Percentiles rank a stretch among this genome's conserved stretches.
Evolutionary conservation across 2,797 vertebrate species (phyloP).

Genomic region (Chelon auratus): DNA sequence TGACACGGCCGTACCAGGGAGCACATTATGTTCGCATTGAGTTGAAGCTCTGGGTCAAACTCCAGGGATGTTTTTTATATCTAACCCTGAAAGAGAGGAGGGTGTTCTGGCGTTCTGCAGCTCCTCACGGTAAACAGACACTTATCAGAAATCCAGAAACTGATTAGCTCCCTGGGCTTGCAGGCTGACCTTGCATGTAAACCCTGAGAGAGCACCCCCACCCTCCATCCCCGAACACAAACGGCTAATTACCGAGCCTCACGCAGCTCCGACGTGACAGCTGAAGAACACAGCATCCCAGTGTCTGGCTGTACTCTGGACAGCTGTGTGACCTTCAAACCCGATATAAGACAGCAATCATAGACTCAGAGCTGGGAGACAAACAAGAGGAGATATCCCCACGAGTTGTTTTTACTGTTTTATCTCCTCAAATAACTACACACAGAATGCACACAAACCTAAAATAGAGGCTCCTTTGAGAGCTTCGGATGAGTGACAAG

Average conservation of each 20-base stretch:
- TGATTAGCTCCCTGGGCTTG: too few relatives aligned
- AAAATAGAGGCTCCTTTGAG: constrained; percentile 20
- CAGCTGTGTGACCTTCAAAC: constrained; percentile 44
- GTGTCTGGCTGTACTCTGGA: background rate
- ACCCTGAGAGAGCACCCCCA: background rate
- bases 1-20: background rate
- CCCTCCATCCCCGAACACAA: background rate
- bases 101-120: too few relatives aligned
- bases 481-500: constrained; percentile 31
- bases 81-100: too few relatives aligned
- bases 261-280: constrained; percentile 13
- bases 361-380: constrained; percentile 19
- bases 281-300: too few relatives aligned
- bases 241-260: constrained; percentile 1
- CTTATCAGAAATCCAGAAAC: too few relatives aligned
- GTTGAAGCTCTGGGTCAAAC: too few relatives aligned
- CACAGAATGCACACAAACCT: constrained; percentile 20
- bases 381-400: constrained; percentile 20
- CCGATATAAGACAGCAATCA: constrained; percentile 32
- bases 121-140: too few relatives aligned
- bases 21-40: background rate
- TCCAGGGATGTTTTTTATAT: too few relatives aligned
- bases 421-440: constrained; percentile 6
- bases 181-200: too few relatives aligned
- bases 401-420: constrained; percentile 5